A percentile compares a stretch with the other conserved stretches of the same genome.
phyloP scores from a whole-genome alignment of 2,113 vertebrate genomes.

The Percopsis transmontana region DNA sequence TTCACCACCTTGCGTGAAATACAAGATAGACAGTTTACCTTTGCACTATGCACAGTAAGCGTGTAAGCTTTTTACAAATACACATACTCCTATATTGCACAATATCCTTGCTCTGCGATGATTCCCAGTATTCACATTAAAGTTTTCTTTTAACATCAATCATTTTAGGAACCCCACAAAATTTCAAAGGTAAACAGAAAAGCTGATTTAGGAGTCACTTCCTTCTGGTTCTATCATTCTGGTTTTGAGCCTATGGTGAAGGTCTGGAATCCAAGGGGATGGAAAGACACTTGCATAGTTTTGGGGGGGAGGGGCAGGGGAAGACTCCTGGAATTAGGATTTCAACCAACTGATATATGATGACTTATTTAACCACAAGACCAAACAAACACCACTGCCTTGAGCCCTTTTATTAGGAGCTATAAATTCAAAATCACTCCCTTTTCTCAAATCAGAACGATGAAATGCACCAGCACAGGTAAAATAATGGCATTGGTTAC shows the following conservation, averaged over 20 bases:
- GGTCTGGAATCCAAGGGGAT: not conserved
- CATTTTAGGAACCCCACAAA: not conserved
- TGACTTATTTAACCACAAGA: not conserved
- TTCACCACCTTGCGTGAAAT: not conserved
- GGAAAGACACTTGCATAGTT: slow-evolving; percentile 2
- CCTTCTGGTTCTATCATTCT: not conserved
- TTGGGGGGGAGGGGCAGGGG: not conserved
- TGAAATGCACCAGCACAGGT: too few relatives aligned
- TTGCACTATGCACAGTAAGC: not conserved
- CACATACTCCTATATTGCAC: slow-evolving; percentile 5
- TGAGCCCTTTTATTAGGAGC: not conserved
- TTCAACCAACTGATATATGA: too few relatives aligned
- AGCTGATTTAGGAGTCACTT: slow-evolving; percentile 2
- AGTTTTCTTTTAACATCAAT: not conserved
- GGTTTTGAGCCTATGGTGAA: not conserved
- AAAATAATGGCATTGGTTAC: not conserved
- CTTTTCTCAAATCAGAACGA: too few relatives aligned
- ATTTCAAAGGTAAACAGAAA: not conserved
- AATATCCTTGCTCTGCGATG: not conserved
- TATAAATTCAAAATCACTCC: too few relatives aligned
- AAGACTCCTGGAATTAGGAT: not conserved
- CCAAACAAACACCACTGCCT: not conserved
- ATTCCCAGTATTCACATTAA: not conserved
- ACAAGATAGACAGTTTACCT: not conserved
- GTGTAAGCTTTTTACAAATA: not conserved